Evolutionary conservation across 92 coral and sea anemone genomes (phyloP), one percentile per base, ranked within the genome.

Genomic region (Zoanthus sansibaricus): DNA sequence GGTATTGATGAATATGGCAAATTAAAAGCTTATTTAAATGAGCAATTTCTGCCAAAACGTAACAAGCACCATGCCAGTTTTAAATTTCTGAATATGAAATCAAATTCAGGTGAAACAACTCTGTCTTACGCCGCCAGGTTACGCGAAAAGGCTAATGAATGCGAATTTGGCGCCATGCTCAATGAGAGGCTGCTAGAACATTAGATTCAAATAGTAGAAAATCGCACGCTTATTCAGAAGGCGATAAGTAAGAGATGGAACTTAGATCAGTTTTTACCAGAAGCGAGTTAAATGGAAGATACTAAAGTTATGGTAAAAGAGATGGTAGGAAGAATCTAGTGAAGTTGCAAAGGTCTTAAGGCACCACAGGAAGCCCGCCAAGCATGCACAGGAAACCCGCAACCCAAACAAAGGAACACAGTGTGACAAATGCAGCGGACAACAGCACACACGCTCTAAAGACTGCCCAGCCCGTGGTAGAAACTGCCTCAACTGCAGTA

Each of bases 211-310:
- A 69, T 67, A 47, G 18, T n/a, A 25, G 58, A 83, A 7, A 89
- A 77, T 56, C 73, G 86, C 33, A n/a, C 67, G 30, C 69, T 84
- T 5, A 89, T 84, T 72, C 83, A 90, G 78, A 86, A 77, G 71
- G 83, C 89, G n/a, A 90, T 90, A 42, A 86, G 73, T 55, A 89
- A 89, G 72, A 84, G 56, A 58, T 86, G 87, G 89, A 86, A 72
- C 76, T 71, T 90, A 52, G 72, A 72, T 55, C 90, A 86, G 75
- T 79, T 90, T 13, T 54, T 85, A 4, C 2, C 80, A 12, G 92
- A 90, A 86, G 86, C 89, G 17, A 84, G 76, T 46, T 86, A 84
- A 82, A 77, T 68, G 88, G 89, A 89, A 48, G 82, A 77, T 21
- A 84, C 88, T 21, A 51, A 67, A 20, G 31, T 84, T 31, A 21